A percentile compares a stretch with the other conserved stretches of the same genome.
Conservation (phyloP, 2,797 vertebrate genomes). For the Acestrorhynchus altus region DNA sequence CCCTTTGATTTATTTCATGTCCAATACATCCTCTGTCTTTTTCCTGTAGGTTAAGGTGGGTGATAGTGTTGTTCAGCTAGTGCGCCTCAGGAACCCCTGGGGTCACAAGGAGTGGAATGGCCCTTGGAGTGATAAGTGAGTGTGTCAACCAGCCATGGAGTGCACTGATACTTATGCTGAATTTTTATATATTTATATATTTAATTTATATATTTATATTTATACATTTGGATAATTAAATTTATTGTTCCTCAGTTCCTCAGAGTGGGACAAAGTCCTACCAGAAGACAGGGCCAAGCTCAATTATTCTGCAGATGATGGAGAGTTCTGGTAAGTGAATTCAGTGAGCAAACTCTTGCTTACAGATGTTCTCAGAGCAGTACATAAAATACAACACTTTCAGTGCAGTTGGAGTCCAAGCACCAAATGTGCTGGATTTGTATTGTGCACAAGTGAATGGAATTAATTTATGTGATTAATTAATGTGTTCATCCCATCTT, state of each 20-base stretch:
- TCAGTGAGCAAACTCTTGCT: constrained; percentile 61
- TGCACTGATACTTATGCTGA: not conserved
- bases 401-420: too few species aligned
- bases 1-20: too few species aligned
- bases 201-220: too few species aligned
- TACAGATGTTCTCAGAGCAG: too few species aligned
- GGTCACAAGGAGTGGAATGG: constrained; percentile 83
- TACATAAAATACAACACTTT: too few species aligned
- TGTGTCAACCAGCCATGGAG: not conserved
- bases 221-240: not conserved
- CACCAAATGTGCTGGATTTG: too few species aligned
- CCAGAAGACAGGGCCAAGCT: constrained; percentile 71
- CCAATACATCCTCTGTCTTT: not conserved
- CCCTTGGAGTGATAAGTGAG: constrained; percentile 77
- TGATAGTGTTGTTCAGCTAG: constrained; percentile 77
- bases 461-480: too few species aligned
- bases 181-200: not conserved
- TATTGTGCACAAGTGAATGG: too few species aligned
- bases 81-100: constrained; percentile 92
- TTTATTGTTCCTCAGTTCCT: constrained; percentile 64
- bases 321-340: constrained; percentile 79
- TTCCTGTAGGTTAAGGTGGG: constrained; percentile 76
- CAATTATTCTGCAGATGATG: constrained; percentile 73
- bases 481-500: too few species aligned
- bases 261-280: constrained; percentile 70